A percentile compares a stretch with the other conserved stretches of the same genome.
Conservation (phyloP, 1,140 invertebrate species). For the Watersipora subatra region DNA sequence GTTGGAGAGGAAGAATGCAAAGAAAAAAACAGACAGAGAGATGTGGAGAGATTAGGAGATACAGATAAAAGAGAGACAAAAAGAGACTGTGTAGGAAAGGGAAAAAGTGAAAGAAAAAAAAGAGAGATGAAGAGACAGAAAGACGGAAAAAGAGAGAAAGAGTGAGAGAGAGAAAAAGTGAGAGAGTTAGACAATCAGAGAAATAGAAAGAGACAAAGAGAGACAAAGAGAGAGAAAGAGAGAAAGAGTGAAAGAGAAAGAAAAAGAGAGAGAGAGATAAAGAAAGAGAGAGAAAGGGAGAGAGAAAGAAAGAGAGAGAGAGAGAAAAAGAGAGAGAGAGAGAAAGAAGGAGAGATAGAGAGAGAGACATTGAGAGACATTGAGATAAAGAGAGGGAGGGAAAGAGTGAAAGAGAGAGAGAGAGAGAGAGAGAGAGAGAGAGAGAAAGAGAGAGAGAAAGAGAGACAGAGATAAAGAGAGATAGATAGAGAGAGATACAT, state of each 20-base stretch:
- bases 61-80: background rate
- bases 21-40: no score
- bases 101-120: background rate
- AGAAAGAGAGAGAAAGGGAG: background rate
- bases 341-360: background rate
- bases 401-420: no score
- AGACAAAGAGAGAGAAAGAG: no score
- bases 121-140: background rate
- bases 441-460: no score
- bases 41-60: background rate
- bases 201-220: no score
- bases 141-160: background rate
- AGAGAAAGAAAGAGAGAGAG: background rate
- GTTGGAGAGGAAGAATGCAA: no score
- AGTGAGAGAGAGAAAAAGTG: conserved; percentile 4
- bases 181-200: background rate
- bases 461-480: no score
- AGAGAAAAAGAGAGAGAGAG: background rate
- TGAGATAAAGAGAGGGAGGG: background rate
- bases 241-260: no score
- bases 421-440: conserved; percentile 1
- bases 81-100: background rate
- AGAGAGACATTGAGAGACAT: background rate
- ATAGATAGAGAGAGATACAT: no score
- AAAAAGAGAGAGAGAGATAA: no score